Conservation (phyloP, 1,140 invertebrate genomes). For the Calephelis virginiensis region DNA sequence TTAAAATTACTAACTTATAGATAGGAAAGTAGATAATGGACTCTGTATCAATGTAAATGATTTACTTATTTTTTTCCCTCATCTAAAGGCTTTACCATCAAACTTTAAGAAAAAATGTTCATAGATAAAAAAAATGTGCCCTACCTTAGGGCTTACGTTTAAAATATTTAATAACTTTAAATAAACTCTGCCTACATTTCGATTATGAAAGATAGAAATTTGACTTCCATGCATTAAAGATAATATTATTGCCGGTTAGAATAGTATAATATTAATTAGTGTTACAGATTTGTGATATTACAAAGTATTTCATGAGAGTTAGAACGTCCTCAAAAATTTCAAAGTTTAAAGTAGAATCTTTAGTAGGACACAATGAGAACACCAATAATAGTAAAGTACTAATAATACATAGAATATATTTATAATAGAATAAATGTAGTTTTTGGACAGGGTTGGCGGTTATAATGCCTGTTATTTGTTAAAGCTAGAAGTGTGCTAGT, state of each 20-base stretch:
- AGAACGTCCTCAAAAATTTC: slow-evolving; percentile 69
- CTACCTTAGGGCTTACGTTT: not conserved
- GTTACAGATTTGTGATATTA: slow-evolving; percentile 76
- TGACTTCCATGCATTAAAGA: slow-evolving; percentile 18
- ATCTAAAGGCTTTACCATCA: no score
- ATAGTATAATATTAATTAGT: slow-evolving; percentile 46
- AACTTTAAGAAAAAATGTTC: no score
- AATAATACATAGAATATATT: slow-evolving; percentile 48
- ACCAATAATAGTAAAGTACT: slow-evolving; percentile 65
- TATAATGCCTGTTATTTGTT: slow-evolving; percentile 27
- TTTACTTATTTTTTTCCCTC: no score
- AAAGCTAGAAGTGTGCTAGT: slow-evolving; percentile 5
- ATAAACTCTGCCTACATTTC: not conserved
- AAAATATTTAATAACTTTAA: slow-evolving; percentile 7
- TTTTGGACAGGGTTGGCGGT: slow-evolving; percentile 38
- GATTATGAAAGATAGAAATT: not conserved
- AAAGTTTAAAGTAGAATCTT: slow-evolving; percentile 59
- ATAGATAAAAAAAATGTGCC: no score
- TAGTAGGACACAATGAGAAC: slow-evolving; percentile 69
- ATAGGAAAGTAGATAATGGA: no score
- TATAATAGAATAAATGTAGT: slow-evolving; percentile 41
- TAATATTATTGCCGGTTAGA: slow-evolving; percentile 1
- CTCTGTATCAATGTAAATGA: no score
- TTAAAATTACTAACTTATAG: no score
- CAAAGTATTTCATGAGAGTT: slow-evolving; percentile 67